Base-by-base conservation (phyloP, 2,888 invertebrate genomes). In the Xestia rhomboidea region DNA sequence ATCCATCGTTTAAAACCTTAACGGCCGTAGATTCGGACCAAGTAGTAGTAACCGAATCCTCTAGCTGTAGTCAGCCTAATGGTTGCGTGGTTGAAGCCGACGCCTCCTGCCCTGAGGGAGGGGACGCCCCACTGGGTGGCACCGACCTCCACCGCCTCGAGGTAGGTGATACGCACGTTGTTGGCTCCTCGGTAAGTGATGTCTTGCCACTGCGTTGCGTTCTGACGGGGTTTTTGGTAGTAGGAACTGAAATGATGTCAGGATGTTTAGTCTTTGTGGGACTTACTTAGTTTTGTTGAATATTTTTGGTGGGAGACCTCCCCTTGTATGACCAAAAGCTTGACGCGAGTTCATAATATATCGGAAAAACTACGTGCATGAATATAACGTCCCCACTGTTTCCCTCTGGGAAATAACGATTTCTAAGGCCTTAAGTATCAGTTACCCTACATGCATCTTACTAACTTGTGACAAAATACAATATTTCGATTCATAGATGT, bases 31-130 rank as follows among this genome's bases (percentile, higher is more conserved):
- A 96, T 88, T 13, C 94, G 93, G 6, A 95, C 80, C 0, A 89
- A 80, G 77, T 95, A 96, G 78, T 96, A 92, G 72, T 92, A 96
- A 0, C 96, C 96, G 34, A 90, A 93, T 0, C 95, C 93, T 6
- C 91, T 89, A 0, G 90, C 89, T 0, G 95, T 90, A 27, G 93
- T 92, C 7, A 94, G 89, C n/a, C 95, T 87, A 3, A 96, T 77
- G 0, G 94, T 94, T 0, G 91, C 93, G 24, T 93, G 93, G 76
- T 88, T 93, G 49, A 85, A 79, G 0, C 92, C 92, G 0, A 94
- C 51, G 0, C 95, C 95, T 7, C 93, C 93, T 0, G 30, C 83
- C 0, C 91, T 54, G 15, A 96, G 82, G 84, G 90, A 92, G 0
- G 93, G 92, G 0, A 81, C 81, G 0, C 92, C 94, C 73, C 88